Percentiles rank a stretch among this genome's conserved stretches.
These are phyloP conservation scores for Augochlorella aurata DNA, from an alignment of 2,888 invertebrate genomes.

Conservation along the genomic window DNA sequence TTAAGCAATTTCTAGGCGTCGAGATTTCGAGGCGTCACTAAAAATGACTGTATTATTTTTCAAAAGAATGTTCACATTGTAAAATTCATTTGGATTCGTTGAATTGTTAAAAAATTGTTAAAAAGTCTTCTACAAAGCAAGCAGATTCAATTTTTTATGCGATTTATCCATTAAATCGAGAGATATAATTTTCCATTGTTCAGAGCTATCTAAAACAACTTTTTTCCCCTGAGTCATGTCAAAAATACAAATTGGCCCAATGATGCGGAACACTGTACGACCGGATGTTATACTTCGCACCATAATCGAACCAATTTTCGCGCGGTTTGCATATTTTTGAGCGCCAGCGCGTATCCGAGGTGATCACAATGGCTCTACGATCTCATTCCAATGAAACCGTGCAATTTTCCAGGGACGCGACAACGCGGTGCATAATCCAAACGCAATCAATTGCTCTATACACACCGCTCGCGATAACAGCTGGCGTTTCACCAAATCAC, in stretches of 20 bases:
- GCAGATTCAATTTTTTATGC: no score
- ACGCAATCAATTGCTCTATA: slow-evolving; percentile 43
- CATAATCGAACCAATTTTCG: background rate
- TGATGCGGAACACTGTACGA: background rate
- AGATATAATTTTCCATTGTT: no score
- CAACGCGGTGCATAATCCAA: slow-evolving; percentile 51
- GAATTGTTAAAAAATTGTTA: no score
- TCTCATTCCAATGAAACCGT: slow-evolving; percentile 10
- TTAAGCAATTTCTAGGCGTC: no score
- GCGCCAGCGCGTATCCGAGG: background rate
- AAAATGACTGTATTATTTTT: no score
- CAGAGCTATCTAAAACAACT: background rate
- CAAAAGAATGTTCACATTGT: no score
- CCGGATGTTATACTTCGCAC: background rate
- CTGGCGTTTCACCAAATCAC: slow-evolving; percentile 51
- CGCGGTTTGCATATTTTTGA: slow-evolving; percentile 2
- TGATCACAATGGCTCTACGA: background rate
- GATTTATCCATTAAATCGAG: no score
- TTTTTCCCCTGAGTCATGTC: background rate
- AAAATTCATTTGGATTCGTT: no score
- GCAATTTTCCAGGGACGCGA: slow-evolving; percentile 25
- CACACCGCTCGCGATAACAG: slow-evolving; percentile 31
- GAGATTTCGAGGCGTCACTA: no score
- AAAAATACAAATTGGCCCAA: background rate
- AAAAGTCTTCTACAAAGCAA: no score